A percentile compares a stretch with the other conserved stretches of the same genome.
Evolutionary conservation across 2,113 vertebrate genomes (phyloP).

Genomic region (Mormyrus iriodes): DNA sequence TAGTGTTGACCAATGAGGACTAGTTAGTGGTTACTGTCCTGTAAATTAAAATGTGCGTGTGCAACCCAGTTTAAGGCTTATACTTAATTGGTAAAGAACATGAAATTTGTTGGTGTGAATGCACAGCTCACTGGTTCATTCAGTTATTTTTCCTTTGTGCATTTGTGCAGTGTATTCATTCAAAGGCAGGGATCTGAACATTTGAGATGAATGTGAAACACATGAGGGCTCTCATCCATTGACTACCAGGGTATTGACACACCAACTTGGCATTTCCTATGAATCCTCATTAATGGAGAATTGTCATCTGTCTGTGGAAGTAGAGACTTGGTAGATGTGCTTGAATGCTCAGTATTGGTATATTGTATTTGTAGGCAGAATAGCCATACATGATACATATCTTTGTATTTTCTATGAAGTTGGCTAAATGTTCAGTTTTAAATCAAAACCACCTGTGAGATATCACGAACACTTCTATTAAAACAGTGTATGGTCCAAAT

Average conservation of each 20-base stretch:
- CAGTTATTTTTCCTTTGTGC: background rate
- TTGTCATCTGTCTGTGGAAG: conserved; percentile 14
- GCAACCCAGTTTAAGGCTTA: background rate
- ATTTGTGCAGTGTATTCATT: background rate
- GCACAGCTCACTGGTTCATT: background rate
- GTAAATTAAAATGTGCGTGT: background rate
- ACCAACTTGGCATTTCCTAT: background rate
- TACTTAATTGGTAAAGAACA: background rate
- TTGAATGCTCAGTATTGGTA: background rate
- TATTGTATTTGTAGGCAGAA: too few relatives aligned
- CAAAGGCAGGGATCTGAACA: background rate
- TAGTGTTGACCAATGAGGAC: background rate
- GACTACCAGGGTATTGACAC: background rate
- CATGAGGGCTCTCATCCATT: background rate
- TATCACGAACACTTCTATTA: background rate
- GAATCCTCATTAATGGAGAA: conserved; percentile 18
- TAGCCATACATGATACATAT: too few relatives aligned
- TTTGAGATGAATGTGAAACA: background rate
- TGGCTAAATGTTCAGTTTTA: background rate
- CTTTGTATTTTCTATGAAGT: background rate
- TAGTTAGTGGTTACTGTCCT: background rate
- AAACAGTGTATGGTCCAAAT: background rate
- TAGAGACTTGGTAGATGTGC: background rate
- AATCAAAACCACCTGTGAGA: background rate
- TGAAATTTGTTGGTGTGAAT: background rate